Conservation (phyloP, 2,113 vertebrate genomes). For the Indri indri region DNA sequence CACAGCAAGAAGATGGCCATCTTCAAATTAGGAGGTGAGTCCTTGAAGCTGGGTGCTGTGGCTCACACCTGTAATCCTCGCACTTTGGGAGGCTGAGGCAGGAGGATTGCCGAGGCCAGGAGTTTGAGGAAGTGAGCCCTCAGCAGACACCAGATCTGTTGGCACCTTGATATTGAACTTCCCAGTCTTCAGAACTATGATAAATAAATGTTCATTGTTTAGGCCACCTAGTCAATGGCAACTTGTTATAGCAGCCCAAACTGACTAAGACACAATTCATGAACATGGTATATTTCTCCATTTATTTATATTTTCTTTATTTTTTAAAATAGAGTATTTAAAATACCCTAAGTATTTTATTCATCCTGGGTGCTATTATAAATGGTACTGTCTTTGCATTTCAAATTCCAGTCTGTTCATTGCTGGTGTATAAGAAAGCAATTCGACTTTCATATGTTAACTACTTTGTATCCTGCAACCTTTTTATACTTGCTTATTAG, state of each 20-base stretch:
- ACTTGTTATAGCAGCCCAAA: neutral
- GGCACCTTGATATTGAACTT: neutral
- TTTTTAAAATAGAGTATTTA: neutral
- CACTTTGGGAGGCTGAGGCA: too few species aligned
- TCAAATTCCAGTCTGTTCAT: neutral
- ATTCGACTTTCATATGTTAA: neutral
- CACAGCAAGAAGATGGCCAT: neutral
- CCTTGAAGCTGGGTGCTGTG: neutral
- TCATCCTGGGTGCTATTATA: neutral
- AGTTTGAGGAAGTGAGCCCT: neutral
- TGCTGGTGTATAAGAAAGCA: neutral
- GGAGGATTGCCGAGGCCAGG: too few species aligned
- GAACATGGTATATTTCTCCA: neutral
- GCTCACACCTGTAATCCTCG: too few species aligned
- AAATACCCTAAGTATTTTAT: neutral
- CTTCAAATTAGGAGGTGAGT: neutral
- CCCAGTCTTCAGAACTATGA: neutral
- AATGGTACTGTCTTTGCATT: neutral
- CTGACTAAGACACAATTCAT: too few species aligned
- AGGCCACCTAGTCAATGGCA: neutral
- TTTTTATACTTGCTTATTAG: neutral
- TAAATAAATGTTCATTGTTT: neutral
- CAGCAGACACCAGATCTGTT: neutral
- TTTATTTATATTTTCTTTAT: neutral
- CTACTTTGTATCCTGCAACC: neutral